phyloP scores from a whole-genome alignment of 2,888 invertebrate species.

The Yponomeuta plumbellus region DNA sequence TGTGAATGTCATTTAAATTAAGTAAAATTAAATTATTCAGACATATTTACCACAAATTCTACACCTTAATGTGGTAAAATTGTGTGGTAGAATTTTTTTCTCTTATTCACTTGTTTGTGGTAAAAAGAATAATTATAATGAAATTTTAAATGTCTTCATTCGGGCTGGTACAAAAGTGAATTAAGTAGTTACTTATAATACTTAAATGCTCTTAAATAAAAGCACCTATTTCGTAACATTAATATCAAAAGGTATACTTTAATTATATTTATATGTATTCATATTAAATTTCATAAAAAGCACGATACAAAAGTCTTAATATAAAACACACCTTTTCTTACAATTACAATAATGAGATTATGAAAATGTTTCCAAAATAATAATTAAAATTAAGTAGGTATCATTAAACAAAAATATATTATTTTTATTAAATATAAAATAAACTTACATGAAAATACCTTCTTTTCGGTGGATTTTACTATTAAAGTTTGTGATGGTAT shows the following conservation, averaged over 20 bases:
- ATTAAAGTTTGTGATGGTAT: background rate
- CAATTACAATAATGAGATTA: background rate
- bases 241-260: background rate
- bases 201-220: background rate
- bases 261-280: background rate
- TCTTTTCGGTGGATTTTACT: background rate
- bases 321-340: background rate
- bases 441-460: background rate
- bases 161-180: too few relatives aligned
- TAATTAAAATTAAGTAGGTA: background rate
- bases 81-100: too few relatives aligned
- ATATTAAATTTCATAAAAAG: background rate
- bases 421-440: conserved; percentile 1
- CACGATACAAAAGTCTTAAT: background rate
- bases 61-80: too few relatives aligned
- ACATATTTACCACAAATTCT: too few relatives aligned
- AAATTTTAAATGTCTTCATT: too few relatives aligned
- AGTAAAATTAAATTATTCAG: too few relatives aligned
- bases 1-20: too few relatives aligned
- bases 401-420: background rate
- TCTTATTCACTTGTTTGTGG: too few relatives aligned
- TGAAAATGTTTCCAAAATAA: background rate
- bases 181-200: background rate
- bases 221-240: background rate
- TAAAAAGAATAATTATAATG: too few relatives aligned